Conservation (phyloP, 2,888 invertebrate genomes). For the Nomada lathburiana region DNA sequence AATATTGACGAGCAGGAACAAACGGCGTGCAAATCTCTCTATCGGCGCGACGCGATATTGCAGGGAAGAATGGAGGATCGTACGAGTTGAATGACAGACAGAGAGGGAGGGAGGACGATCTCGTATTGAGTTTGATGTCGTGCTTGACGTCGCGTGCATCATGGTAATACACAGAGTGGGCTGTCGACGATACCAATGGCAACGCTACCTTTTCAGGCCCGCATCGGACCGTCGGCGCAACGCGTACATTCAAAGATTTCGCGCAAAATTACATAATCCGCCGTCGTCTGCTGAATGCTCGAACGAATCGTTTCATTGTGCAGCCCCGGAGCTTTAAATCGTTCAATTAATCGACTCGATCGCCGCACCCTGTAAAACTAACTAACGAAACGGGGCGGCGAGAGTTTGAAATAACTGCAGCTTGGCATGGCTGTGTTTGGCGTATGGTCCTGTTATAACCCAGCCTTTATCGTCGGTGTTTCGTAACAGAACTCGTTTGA, state of each 20-base stretch:
- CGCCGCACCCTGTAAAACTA: too few relatives aligned
- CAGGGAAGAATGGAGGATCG: slow-evolving; percentile 8
- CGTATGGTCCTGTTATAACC: too few relatives aligned
- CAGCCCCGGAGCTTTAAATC: too few relatives aligned
- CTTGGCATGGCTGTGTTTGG: neutral
- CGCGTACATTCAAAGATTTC: slow-evolving; percentile 28
- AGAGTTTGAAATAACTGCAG: neutral
- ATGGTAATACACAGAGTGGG: slow-evolving; percentile 65
- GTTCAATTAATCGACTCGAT: neutral
- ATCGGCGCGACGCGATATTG: slow-evolving; percentile 11
- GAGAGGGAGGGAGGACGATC: slow-evolving; percentile 12
- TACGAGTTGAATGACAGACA: neutral
- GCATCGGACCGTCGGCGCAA: slow-evolving; percentile 12
- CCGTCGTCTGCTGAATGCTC: neutral
- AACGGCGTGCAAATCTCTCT: slow-evolving; percentile 35
- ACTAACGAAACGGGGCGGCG: neutral
- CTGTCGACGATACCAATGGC: slow-evolving; percentile 45
- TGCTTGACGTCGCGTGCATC: slow-evolving; percentile 77
- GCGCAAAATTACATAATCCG: slow-evolving; percentile 11
- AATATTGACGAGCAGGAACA: slow-evolving; percentile 32
- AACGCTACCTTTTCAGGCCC: slow-evolving; percentile 24
- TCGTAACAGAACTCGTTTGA: too few relatives aligned
- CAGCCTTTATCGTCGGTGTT: too few relatives aligned
- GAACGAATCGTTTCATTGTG: neutral
- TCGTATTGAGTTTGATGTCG: slow-evolving; percentile 57